Evolutionary conservation across 2,888 invertebrate genomes (phyloP).

Genomic region (Sphaerophoria taeniata): DNA sequence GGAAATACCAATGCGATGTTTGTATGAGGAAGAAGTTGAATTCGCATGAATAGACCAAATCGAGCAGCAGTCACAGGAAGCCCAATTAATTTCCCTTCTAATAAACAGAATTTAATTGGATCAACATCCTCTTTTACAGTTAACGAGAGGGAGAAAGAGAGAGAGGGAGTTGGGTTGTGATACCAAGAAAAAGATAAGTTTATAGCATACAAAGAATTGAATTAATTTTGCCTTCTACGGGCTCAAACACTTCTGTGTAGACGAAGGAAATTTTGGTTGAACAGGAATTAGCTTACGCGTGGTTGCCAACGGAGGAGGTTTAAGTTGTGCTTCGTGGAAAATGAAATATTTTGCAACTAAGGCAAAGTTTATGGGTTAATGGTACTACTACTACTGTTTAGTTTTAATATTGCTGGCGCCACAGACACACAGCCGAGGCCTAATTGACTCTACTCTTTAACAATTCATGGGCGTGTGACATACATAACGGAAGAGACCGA

Average conservation of each 20-base stretch:
- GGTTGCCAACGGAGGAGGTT: background rate
- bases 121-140: constrained; percentile 68
- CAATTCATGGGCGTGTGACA: too few relatives aligned
- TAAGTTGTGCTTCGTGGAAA: background rate
- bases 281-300: background rate
- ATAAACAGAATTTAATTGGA: constrained; percentile 75
- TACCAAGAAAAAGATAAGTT: background rate
- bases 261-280: constrained; percentile 9
- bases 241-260: background rate
- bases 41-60: constrained; percentile 43
- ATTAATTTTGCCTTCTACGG: constrained; percentile 55
- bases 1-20: background rate
- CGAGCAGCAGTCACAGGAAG: constrained; percentile 57
- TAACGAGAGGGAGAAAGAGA: background rate
- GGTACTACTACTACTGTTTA: too few relatives aligned
- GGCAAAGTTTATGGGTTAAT: too few relatives aligned
- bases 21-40: background rate
- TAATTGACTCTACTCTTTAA: too few relatives aligned
- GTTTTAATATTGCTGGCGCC: too few relatives aligned
- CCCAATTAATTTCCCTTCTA: constrained; percentile 75
- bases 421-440: too few relatives aligned
- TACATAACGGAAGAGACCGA: too few relatives aligned
- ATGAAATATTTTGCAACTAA: too few relatives aligned
- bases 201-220: constrained; percentile 54
- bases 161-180: background rate